Percentiles rank a stretch among this genome's conserved stretches.
These are phyloP conservation scores for Cyclophora punctaria DNA, from an alignment of 2,888 invertebrate species.

Conservation along the genomic window DNA sequence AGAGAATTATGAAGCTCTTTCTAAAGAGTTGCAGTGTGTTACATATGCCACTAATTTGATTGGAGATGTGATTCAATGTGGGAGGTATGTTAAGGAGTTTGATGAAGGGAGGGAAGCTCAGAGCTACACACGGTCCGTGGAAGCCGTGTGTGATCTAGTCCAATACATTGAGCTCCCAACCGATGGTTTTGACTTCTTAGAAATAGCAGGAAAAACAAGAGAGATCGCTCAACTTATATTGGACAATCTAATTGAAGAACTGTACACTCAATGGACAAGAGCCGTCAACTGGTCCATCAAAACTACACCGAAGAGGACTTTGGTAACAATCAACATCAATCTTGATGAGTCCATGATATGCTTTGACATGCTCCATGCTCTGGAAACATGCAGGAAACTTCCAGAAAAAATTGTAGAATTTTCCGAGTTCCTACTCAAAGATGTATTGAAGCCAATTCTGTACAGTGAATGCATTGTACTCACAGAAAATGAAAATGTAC, in stretches of 20 bases:
- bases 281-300: conserved; percentile 57
- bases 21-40: conserved; percentile 71
- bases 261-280: conserved; percentile 64
- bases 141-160: conserved; percentile 64
- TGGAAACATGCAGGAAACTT: conserved; percentile 55
- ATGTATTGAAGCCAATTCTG: conserved; percentile 76
- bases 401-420: conserved; percentile 71
- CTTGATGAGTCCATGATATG: conserved; percentile 37
- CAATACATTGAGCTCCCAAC: conserved; percentile 56
- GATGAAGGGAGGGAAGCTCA: conserved; percentile 45
- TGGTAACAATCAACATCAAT: conserved; percentile 47
- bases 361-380: conserved; percentile 51
- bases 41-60: conserved; percentile 71
- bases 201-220: conserved; percentile 66
- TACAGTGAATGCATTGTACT: conserved; percentile 58
- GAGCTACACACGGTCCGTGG: conserved; percentile 59
- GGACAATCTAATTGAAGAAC: conserved; percentile 57
- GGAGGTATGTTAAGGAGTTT: conserved; percentile 49
- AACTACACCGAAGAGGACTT: conserved; percentile 34
- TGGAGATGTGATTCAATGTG: conserved; percentile 46
- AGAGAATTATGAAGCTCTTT: conserved; percentile 74
- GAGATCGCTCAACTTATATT: conserved; percentile 58
- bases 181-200: conserved; percentile 66
- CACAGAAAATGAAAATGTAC: conserved; percentile 44
- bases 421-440: conserved; percentile 72